Evolutionary conservation across 2,113 vertebrate genomes (phyloP).

Genomic region (Trichechus manatus): DNA sequence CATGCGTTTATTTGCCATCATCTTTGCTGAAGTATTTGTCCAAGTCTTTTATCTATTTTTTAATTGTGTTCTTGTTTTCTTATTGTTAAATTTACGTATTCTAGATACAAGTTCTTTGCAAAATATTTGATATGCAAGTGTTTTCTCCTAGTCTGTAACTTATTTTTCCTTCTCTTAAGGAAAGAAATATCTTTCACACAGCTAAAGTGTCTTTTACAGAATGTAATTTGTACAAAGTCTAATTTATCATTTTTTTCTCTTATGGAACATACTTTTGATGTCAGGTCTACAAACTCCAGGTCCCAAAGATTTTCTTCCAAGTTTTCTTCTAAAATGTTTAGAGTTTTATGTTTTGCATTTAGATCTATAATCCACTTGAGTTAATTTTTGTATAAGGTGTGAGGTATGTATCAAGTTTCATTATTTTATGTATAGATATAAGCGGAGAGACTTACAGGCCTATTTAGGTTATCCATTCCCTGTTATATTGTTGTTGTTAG

Average conservation of each 20-base stretch:
- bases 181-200: background rate
- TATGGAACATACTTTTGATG: conserved; percentile 19
- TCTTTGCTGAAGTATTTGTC: background rate
- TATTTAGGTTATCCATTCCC: background rate
- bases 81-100: background rate
- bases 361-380: background rate
- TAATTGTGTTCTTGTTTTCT: conserved; percentile 11
- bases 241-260: background rate
- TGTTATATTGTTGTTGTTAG: background rate
- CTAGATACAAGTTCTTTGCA: background rate
- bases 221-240: background rate
- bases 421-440: background rate
- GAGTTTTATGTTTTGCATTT: background rate
- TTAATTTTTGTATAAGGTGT: background rate
- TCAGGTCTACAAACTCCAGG: background rate
- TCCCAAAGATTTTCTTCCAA: background rate
- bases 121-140: conserved; percentile 50
- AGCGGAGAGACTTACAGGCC: background rate
- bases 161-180: background rate
- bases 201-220: background rate
- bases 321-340: conserved; percentile 16
- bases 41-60: conserved; percentile 16
- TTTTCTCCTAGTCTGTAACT: background rate
- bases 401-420: background rate
- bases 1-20: background rate